Evolutionary conservation across 2,888 invertebrate species (phyloP), one percentile per base, ranked within the genome.

Genomic region (Pterostichus niger): DNA sequence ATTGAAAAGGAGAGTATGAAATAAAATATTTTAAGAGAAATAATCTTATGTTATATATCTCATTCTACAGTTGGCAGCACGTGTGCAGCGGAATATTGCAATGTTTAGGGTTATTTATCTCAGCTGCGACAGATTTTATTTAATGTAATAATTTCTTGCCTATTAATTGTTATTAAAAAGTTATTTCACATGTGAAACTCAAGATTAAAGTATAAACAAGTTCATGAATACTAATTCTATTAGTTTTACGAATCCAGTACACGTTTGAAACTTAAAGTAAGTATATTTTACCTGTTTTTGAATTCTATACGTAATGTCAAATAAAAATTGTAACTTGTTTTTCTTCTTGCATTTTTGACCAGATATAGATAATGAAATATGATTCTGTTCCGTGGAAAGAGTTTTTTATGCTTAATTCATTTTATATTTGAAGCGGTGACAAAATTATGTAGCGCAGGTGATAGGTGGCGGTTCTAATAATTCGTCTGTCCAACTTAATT

Each of bases 91-190:
- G 76, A 76, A 83, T 76, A 81, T 81, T 80, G 82, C 75, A 61
- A 82, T 75, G 49, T 82, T 83, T 83, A 83, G 83, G 83, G 83
- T 83, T 83, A 83, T 83, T 82, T 77, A 68, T 61, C 77, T 77
- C 54, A 77, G 54, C 75, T 75, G 35, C 77, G 56, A 77, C 56
- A 77, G 54, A 77, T 56, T 77, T 75, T 54, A 56, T 77, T 77
- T 77, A 77, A 56, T 77, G 31, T 35, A 35, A 77, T 77, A 56
- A 40, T 77, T 77, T 56, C 54, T 56, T 56, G 10, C n/a, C 52
- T 56, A 56, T 40, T 77, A 56, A 54, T 77, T 56, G 40, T 77
- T 40, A 56, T 56, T 56, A 40, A 54, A 56, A 77, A 54, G 52
- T 77, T 56, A 56, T 77, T 56, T 77, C 10, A 33, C 17, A 44